phyloP scores from a whole-genome alignment of 2,888 invertebrate species.

The Hemithea aestivaria region DNA sequence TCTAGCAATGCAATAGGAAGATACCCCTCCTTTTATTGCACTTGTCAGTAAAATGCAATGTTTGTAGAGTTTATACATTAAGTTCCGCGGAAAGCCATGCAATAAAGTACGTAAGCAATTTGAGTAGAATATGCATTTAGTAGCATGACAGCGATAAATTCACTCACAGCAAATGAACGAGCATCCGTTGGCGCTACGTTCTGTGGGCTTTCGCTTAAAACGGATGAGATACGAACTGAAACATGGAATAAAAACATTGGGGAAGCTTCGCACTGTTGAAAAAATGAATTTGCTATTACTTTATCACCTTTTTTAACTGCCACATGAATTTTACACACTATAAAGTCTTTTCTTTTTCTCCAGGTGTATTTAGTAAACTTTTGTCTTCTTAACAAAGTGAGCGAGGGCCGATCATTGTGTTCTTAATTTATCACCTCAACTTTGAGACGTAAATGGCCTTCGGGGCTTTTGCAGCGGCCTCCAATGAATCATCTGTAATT shows the following conservation, averaged over 20 bases:
- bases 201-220: slow-evolving; percentile 38
- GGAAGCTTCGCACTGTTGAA: slow-evolving; percentile 16
- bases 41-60: too few species aligned
- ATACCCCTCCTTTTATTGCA: too few species aligned
- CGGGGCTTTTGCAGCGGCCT: slow-evolving; percentile 29
- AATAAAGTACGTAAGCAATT: slow-evolving; percentile 54
- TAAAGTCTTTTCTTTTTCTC: too few species aligned
- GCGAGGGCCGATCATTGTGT: slow-evolving; percentile 6
- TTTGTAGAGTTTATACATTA: too few species aligned
- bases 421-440: slow-evolving; percentile 24
- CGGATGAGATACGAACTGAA: slow-evolving; percentile 36
- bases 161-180: slow-evolving; percentile 46
- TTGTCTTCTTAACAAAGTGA: not conserved
- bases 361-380: too few species aligned
- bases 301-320: slow-evolving; percentile 7
- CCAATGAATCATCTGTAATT: slow-evolving; percentile 41
- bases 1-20: too few species aligned
- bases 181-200: slow-evolving; percentile 45
- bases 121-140: slow-evolving; percentile 60
- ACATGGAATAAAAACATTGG: slow-evolving; percentile 22
- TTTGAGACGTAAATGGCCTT: slow-evolving; percentile 22
- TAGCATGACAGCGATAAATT: slow-evolving; percentile 55
- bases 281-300: slow-evolving; percentile 16
- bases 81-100: slow-evolving; percentile 44
- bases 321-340: not conserved